Percentiles rank a stretch among this genome's conserved stretches.
Conservation (phyloP, 2,113 vertebrate species). For the Channa argus region DNA sequence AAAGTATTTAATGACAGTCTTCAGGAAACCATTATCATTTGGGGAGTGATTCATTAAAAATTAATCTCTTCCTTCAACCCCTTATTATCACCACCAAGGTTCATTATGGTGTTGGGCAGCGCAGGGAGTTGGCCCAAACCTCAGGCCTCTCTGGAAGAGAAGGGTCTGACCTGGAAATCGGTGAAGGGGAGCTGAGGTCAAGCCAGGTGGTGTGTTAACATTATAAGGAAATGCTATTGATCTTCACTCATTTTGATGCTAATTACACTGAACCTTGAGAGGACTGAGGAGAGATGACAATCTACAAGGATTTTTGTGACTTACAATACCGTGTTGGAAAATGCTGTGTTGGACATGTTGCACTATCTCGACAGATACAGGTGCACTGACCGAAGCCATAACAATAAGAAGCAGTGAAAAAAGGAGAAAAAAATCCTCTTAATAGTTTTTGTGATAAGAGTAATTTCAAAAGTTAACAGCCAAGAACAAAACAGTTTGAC, state of each 20-base stretch:
- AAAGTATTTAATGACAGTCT: constrained; percentile 66
- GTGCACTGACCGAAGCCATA: no score
- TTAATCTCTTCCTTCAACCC: constrained; percentile 56
- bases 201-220: not conserved
- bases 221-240: not conserved
- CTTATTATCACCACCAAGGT: constrained; percentile 53
- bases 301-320: not conserved
- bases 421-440: no score
- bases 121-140: constrained; percentile 42
- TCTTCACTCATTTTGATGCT: constrained; percentile 7
- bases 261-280: no score
- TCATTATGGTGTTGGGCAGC: constrained; percentile 52
- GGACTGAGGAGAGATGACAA: not conserved
- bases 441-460: not conserved
- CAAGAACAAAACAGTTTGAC: not conserved
- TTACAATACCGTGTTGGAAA: no score
- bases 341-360: no score
- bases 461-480: not conserved
- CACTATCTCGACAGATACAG: no score
- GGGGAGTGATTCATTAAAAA: constrained; percentile 71
- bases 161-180: constrained; percentile 26
- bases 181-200: constrained; percentile 6
- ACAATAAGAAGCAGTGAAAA: no score
- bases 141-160: constrained; percentile 11
- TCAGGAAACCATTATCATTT: constrained; percentile 65